Conservation (phyloP, 1,140 invertebrate species). For the Aphidius ervi region DNA sequence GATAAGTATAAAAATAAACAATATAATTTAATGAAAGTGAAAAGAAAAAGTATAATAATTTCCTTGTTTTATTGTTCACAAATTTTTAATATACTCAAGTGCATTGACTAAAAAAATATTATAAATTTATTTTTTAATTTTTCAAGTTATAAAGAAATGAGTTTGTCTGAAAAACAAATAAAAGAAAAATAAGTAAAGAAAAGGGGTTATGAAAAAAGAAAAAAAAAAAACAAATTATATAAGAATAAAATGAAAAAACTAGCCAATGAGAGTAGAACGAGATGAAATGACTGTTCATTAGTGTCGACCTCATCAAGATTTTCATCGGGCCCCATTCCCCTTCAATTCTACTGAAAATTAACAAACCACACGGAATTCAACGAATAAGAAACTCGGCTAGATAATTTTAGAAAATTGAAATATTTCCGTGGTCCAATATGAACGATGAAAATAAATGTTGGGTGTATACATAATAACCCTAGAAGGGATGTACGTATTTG, state of each 20-base stretch:
- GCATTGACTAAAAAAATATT: no score
- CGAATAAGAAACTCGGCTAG: not conserved
- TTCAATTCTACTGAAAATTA: not conserved
- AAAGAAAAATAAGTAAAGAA: not conserved
- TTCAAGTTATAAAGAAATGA: not conserved
- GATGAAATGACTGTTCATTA: conserved; percentile 20
- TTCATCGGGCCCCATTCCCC: not conserved
- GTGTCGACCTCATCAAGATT: conserved; percentile 23
- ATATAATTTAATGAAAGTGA: no score
- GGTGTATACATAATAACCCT: conserved; percentile 5
- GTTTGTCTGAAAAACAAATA: not conserved
- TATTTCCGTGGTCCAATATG: conserved; percentile 12
- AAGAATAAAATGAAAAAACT: not conserved
- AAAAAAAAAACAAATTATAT: not conserved
- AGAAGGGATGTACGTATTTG: conserved; percentile 17
- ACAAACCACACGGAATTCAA: not conserved
- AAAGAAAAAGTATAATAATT: no score
- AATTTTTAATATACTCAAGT: no score
- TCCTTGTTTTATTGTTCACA: no score
- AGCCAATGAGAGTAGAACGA: not conserved
- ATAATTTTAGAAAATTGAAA: conserved; percentile 21
- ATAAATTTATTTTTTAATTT: not conserved
- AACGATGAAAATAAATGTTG: conserved; percentile 12
- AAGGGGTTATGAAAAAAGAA: not conserved
- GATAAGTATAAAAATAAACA: no score